Evolutionary conservation across 2,888 invertebrate genomes (phyloP).

Genomic region (Torymus tubicola): DNA sequence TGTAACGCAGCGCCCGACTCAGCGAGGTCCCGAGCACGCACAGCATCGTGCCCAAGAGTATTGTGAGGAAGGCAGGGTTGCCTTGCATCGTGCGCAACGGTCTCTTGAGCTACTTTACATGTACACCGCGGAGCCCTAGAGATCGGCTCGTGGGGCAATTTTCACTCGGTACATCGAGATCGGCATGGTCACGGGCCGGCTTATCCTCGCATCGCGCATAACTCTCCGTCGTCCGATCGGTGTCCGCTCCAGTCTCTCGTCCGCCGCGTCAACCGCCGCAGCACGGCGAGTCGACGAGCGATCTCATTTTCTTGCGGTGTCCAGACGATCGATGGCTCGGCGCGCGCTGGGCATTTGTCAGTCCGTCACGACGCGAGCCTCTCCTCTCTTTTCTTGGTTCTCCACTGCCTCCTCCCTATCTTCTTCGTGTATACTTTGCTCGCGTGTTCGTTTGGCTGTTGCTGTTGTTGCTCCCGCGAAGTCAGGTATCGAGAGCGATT

Average conservation of each 20-base stretch:
- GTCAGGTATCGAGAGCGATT: not conserved
- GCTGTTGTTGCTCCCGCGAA: not conserved
- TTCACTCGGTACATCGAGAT: slow-evolving; percentile 58
- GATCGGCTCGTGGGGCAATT: slow-evolving; percentile 21
- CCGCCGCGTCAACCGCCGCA: slow-evolving; percentile 46
- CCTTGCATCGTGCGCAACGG: slow-evolving; percentile 72
- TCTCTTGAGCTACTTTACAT: slow-evolving; percentile 21
- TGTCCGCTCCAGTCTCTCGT: not conserved
- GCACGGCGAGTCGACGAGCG: slow-evolving; percentile 32
- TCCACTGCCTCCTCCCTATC: not conserved
- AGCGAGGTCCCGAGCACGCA: slow-evolving; percentile 80
- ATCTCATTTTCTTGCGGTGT: slow-evolving; percentile 42
- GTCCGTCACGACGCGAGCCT: slow-evolving; percentile 15
- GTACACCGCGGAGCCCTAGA: slow-evolving; percentile 9
- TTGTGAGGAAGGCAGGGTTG: slow-evolving; percentile 80
- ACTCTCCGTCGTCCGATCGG: slow-evolving; percentile 9
- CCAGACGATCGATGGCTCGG: slow-evolving; percentile 37
- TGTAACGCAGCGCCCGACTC: slow-evolving; percentile 83
- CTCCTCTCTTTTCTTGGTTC: not conserved
- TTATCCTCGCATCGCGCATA: slow-evolving; percentile 57
- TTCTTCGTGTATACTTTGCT: not conserved
- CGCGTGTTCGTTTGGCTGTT: too few relatives aligned
- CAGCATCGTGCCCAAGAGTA: slow-evolving; percentile 80
- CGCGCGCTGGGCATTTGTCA: slow-evolving; percentile 43
- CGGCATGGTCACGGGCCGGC: slow-evolving; percentile 52